Conservation (phyloP, 2,113 vertebrate genomes). For the Poeciliopsis occidentalis region DNA sequence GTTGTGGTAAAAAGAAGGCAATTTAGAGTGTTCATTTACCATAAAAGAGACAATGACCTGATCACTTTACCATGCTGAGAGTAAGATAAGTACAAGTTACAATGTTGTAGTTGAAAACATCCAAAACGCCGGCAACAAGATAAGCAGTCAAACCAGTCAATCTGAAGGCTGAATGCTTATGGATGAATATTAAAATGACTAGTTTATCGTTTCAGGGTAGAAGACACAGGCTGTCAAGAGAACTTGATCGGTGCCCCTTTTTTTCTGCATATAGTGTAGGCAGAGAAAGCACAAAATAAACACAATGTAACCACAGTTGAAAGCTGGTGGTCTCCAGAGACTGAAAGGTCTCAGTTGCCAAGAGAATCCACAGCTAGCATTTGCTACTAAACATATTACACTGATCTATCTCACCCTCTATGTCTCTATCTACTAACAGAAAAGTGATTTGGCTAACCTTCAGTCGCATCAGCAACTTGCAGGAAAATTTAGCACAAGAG, state of each 20-base stretch:
- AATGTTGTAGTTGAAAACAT: neutral
- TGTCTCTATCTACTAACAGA: neutral
- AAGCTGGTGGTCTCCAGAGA: too few species aligned
- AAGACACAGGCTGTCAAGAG: neutral
- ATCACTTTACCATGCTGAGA: neutral
- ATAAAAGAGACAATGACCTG: neutral
- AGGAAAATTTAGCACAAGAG: conserved; percentile 29
- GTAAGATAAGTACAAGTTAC: neutral
- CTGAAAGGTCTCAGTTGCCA: neutral
- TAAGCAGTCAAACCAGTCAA: neutral
- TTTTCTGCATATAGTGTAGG: neutral
- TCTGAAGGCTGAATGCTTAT: neutral
- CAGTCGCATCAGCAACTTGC: neutral
- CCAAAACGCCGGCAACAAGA: neutral
- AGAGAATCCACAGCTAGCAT: conserved; percentile 41
- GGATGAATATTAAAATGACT: neutral
- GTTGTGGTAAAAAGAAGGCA: neutral
- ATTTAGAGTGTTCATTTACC: neutral
- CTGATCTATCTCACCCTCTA: conserved; percentile 6
- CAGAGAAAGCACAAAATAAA: too few species aligned
- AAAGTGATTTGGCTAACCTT: neutral
- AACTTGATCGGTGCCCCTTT: neutral
- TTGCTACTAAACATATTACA: conserved; percentile 20
- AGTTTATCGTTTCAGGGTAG: neutral
- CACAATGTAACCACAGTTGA: too few species aligned